Evolutionary conservation across 2,797 vertebrate genomes (phyloP).

Genomic region (Heliangelus exortis): DNA sequence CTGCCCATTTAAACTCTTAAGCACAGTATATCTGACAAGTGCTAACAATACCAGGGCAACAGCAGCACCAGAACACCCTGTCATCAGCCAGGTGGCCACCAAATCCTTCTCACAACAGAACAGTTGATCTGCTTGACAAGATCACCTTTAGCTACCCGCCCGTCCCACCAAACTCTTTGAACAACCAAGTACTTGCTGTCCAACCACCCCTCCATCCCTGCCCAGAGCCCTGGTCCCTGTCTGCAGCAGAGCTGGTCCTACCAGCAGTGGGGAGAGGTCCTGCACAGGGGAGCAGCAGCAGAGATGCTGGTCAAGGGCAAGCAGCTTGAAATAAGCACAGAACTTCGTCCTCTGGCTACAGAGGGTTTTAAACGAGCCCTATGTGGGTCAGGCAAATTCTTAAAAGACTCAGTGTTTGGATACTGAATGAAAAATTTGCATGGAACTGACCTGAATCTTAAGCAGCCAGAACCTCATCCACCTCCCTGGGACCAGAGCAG

Average conservation of each 20-base stretch:
- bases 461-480: neutral
- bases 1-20: rapidly evolving
- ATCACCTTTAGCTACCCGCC: neutral
- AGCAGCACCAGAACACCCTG: neutral
- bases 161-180: rapidly evolving
- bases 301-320: neutral
- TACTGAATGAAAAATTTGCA: slow-evolving; percentile 27
- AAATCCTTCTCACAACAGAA: neutral
- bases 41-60: rapidly evolving
- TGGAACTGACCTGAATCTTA: slow-evolving; percentile 51
- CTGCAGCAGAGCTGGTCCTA: neutral
- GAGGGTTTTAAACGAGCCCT: neutral
- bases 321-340: neutral
- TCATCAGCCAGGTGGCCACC: neutral
- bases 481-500: rapidly evolving
- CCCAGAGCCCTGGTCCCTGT: neutral
- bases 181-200: rapidly evolving
- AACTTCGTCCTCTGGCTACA: neutral
- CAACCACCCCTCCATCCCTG: neutral
- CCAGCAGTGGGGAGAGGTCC: neutral
- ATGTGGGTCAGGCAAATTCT: slow-evolving; percentile 56
- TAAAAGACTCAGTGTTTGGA: slow-evolving; percentile 7
- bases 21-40: rapidly evolving
- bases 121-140: neutral
- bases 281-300: neutral